Evolutionary conservation across 1,140 invertebrate genomes (phyloP).

Genomic region (Ceratitis capitata): DNA sequence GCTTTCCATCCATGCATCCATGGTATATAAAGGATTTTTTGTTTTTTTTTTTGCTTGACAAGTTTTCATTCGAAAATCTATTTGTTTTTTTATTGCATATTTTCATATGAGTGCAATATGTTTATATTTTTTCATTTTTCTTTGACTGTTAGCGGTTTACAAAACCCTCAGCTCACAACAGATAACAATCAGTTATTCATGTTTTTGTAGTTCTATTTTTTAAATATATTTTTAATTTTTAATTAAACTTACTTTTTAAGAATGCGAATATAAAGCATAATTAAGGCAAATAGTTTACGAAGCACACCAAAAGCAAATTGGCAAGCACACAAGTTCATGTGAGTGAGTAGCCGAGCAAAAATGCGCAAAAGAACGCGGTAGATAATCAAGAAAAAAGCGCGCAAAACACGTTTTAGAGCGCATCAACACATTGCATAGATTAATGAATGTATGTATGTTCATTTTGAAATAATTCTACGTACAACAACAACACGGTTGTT

Average conservation of each 20-base stretch:
- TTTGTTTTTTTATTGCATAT: too few relatives aligned
- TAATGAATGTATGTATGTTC: not conserved
- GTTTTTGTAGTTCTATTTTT: too few relatives aligned
- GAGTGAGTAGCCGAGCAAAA: not conserved
- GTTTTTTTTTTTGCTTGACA: too few relatives aligned
- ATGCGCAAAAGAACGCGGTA: not conserved
- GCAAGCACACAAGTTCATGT: not conserved
- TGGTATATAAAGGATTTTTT: too few relatives aligned
- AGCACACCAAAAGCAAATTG: not conserved
- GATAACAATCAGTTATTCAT: too few relatives aligned
- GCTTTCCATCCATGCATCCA: too few relatives aligned
- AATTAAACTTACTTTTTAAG: not conserved
- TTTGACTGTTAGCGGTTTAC: too few relatives aligned
- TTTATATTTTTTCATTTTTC: too few relatives aligned
- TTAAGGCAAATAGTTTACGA: not conserved
- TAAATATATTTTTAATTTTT: not conserved
- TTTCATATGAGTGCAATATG: too few relatives aligned
- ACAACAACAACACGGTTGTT: not conserved
- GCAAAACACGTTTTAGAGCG: slow-evolving; percentile 22
- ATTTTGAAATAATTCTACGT: too few relatives aligned
- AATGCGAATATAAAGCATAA: not conserved
- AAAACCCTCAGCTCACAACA: too few relatives aligned
- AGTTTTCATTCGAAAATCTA: too few relatives aligned
- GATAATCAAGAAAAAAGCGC: slow-evolving; percentile 9
- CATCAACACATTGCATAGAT: not conserved